Conservation (phyloP, 2,888 invertebrate genomes). For the Epiblema foenella region DNA sequence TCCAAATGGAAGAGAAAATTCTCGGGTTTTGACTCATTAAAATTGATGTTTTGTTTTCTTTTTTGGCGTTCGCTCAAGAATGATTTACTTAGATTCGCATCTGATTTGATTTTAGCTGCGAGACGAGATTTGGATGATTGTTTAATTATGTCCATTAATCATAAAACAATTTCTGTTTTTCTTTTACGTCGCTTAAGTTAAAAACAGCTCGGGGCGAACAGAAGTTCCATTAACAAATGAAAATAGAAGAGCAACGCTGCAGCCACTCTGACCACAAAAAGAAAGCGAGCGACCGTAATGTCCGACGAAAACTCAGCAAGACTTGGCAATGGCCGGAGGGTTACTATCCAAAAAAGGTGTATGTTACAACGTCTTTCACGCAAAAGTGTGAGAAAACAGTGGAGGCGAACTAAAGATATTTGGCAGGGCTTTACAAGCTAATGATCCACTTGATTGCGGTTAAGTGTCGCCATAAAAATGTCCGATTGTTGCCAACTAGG, state of each 20-base stretch:
- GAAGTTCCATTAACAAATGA: slow-evolving; percentile 51
- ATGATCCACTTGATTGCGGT: slow-evolving; percentile 84
- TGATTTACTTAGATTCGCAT: slow-evolving; percentile 64
- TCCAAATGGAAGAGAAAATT: slow-evolving; percentile 82
- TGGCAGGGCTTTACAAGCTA: slow-evolving; percentile 82
- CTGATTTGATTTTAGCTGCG: slow-evolving; percentile 52
- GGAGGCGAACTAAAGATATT: slow-evolving; percentile 76
- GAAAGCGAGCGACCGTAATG: slow-evolving; percentile 48
- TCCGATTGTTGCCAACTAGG: slow-evolving; percentile 81
- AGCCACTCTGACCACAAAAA: slow-evolving; percentile 48
- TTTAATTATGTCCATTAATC: slow-evolving; percentile 43
- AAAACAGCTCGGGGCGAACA: slow-evolving; percentile 45
- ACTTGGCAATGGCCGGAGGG: slow-evolving; percentile 68
- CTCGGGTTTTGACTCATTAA: slow-evolving; percentile 82
- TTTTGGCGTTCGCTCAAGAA: slow-evolving; percentile 54
- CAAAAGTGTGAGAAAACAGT: slow-evolving; percentile 78
- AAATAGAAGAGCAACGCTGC: slow-evolving; percentile 47
- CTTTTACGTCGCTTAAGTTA: slow-evolving; percentile 33
- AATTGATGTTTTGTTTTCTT: slow-evolving; percentile 80
- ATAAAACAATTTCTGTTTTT: slow-evolving; percentile 37
- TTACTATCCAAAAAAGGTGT: slow-evolving; percentile 73
- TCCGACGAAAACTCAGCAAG: slow-evolving; percentile 55
- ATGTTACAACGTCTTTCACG: slow-evolving; percentile 71
- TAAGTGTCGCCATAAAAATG: slow-evolving; percentile 83
- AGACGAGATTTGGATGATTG: slow-evolving; percentile 48